Evolutionary conservation across 2,888 invertebrate genomes (phyloP).

Genomic region (Cremastobaeus sp.): DNA sequence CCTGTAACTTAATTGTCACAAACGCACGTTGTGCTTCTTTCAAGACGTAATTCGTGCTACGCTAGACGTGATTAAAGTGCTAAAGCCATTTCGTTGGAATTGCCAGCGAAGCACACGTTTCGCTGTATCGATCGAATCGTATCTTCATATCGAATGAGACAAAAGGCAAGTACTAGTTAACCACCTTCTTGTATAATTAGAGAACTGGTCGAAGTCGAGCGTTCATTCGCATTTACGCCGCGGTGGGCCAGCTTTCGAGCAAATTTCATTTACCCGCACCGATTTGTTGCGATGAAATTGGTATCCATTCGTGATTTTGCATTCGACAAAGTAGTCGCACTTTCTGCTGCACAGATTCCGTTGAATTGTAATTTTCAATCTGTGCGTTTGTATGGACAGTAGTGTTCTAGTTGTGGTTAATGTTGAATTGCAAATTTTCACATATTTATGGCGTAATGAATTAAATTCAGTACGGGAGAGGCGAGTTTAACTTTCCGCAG

Average conservation of each 20-base stretch:
- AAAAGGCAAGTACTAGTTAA: slow-evolving; percentile 45
- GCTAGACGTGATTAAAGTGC: slow-evolving; percentile 46
- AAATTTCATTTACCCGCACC: slow-evolving; percentile 22
- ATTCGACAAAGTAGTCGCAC: not conserved
- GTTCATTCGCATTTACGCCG: slow-evolving; percentile 22
- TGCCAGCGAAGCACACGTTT: slow-evolving; percentile 37
- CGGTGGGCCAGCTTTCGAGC: not conserved
- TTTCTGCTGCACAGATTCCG: not conserved
- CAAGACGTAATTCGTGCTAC: slow-evolving; percentile 37
- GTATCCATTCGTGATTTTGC: slow-evolving; percentile 19
- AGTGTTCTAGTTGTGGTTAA: too few species aligned
- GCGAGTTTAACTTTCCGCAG: too few species aligned
- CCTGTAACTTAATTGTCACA: slow-evolving; percentile 34
- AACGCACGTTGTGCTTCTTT: slow-evolving; percentile 48
- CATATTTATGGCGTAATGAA: too few species aligned
- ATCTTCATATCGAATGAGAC: slow-evolving; percentile 56
- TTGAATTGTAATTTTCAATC: too few species aligned
- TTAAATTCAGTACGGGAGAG: too few species aligned
- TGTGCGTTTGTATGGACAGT: too few species aligned
- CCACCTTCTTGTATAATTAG: slow-evolving; percentile 44
- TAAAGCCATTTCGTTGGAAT: slow-evolving; percentile 44
- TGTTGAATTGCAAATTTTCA: too few species aligned
- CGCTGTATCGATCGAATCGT: slow-evolving; percentile 48
- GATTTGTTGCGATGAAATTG: slow-evolving; percentile 18
- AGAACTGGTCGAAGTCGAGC: slow-evolving; percentile 13